phyloP scores from a whole-genome alignment of 2,113 vertebrate genomes.

The Syngnathus scovelli region DNA sequence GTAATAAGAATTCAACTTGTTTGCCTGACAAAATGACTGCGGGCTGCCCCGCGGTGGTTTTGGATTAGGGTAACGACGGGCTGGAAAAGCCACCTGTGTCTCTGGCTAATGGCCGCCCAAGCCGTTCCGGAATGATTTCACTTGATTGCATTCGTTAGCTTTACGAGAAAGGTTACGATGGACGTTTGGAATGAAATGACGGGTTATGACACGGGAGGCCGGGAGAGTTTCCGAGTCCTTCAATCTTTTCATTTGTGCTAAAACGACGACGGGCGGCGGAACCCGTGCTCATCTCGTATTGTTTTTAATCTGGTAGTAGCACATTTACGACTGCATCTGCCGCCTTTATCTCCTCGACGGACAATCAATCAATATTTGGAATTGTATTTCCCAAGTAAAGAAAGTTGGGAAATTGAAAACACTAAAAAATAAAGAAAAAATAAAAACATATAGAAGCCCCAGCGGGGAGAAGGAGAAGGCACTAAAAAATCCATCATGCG shows the following conservation, averaged over 20 bases:
- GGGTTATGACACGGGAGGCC: not conserved
- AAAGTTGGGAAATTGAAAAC: constrained; percentile 12
- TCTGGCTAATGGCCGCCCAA: constrained; percentile 1
- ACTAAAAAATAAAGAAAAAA: not conserved
- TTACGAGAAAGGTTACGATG: not conserved
- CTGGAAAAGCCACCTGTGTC: constrained; percentile 55
- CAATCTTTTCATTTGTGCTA: not conserved
- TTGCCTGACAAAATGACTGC: constrained; percentile 48
- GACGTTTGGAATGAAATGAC: not conserved
- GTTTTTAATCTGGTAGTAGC: not conserved
- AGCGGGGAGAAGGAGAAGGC: not conserved
- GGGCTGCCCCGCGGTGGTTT: constrained; percentile 31
- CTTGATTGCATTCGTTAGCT: not conserved
- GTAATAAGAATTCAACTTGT: constrained; percentile 54
- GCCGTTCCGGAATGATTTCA: constrained; percentile 2
- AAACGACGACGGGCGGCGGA: not conserved
- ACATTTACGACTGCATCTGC: constrained; percentile 1
- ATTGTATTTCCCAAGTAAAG: constrained; percentile 1
- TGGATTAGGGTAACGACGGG: constrained; percentile 63
- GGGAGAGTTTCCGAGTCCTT: not conserved
- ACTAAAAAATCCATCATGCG: constrained; percentile 32
- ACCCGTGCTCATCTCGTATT: not conserved
- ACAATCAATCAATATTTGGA: constrained; percentile 9
- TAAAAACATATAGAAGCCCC: not conserved
- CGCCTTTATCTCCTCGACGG: not conserved